Percentiles rank a stretch among this genome's conserved stretches.
Conservation (phyloP, 2,888 invertebrate genomes). For the Xestia rhomboidea region DNA sequence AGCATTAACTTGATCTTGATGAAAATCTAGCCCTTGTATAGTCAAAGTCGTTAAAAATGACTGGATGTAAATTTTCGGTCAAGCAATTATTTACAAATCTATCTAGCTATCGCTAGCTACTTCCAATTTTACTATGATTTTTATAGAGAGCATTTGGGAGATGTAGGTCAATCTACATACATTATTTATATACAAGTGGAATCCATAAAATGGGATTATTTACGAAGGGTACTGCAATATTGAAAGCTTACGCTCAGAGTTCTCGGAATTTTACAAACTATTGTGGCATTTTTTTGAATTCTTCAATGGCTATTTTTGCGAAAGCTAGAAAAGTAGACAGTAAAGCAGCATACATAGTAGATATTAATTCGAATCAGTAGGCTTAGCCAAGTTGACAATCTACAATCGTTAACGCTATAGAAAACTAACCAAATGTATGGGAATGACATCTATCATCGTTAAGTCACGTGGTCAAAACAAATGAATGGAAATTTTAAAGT, state of each 20-base stretch:
- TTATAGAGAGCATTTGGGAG: constrained; percentile 4
- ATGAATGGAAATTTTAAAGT: no score
- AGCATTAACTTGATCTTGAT: background rate
- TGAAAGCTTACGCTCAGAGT: constrained; percentile 1
- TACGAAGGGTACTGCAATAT: constrained; percentile 13
- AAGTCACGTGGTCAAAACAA: no score
- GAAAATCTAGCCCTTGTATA: background rate
- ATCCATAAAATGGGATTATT: constrained; percentile 25
- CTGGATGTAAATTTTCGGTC: background rate
- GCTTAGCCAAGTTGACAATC: no score
- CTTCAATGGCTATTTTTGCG: background rate
- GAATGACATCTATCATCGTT: no score
- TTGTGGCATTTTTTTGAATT: background rate
- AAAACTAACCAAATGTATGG: no score
- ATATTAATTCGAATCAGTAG: background rate
- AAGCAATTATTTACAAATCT: constrained; percentile 3
- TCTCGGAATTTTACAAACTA: constrained; percentile 5
- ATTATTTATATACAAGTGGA: background rate
- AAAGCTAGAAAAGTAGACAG: background rate
- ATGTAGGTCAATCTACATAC: constrained; percentile 30
- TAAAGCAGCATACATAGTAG: background rate
- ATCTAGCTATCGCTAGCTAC: background rate
- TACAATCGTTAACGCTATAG: no score
- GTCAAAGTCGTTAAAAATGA: background rate
- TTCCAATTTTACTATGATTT: constrained; percentile 8